Percentiles rank a stretch among this genome's conserved stretches.
Evolutionary conservation across 2,888 invertebrate species (phyloP).

Genomic region (Anorthoa munda): DNA sequence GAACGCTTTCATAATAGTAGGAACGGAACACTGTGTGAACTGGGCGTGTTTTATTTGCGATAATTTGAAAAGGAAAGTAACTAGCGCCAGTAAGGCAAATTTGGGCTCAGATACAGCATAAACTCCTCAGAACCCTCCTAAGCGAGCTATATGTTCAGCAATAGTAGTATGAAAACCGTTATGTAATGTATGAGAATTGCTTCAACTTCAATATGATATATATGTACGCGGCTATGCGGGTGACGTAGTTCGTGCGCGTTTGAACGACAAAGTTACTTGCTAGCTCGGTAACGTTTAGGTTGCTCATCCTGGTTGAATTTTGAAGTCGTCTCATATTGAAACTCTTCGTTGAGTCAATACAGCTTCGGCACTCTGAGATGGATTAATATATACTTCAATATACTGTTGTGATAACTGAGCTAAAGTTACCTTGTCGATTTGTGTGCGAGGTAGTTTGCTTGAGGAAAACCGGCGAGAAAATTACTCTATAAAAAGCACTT

Average conservation of each 20-base stretch:
- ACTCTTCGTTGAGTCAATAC: conserved; percentile 16
- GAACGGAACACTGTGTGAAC: conserved; percentile 16
- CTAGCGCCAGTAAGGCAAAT: conserved; percentile 6
- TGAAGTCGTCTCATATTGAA: conserved; percentile 19
- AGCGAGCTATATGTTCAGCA: not conserved
- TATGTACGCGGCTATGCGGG: no score
- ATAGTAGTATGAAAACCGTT: not conserved
- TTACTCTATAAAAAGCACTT: conserved; percentile 12
- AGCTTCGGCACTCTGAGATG: not conserved
- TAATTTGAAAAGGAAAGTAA: conserved; percentile 11
- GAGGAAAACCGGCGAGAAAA: conserved; percentile 1
- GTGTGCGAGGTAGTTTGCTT: not conserved
- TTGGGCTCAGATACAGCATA: not conserved
- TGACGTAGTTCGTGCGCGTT: not conserved
- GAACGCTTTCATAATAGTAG: conserved; percentile 45
- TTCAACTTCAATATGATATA: conserved; percentile 6
- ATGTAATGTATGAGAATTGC: not conserved
- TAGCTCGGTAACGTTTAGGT: not conserved
- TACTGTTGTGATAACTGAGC: not conserved
- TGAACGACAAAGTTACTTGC: conserved; percentile 5
- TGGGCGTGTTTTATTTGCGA: not conserved
- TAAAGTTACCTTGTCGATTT: not conserved
- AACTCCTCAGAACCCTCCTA: not conserved
- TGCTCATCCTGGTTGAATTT: conserved; percentile 3
- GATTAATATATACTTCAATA: conserved; percentile 5